These are phyloP conservation scores for Luperina testacea DNA, from an alignment of 2,888 invertebrate species.

Conservation along the genomic window DNA sequence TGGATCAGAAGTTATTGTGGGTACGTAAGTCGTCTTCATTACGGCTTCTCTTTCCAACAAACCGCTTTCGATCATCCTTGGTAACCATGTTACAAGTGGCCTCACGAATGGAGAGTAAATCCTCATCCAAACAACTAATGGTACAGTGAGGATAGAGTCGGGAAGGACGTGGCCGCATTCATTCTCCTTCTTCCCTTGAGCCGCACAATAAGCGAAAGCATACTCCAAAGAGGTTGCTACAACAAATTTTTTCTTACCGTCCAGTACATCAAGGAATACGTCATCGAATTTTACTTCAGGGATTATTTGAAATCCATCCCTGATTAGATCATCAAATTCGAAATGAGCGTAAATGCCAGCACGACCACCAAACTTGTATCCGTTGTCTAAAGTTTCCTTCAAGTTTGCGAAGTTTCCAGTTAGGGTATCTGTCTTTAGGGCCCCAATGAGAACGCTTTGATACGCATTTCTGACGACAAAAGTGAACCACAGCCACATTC, in stretches of 20 bases:
- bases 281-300: slow-evolving; percentile 77
- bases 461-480: slow-evolving; percentile 82
- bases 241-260: slow-evolving; percentile 76
- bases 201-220: slow-evolving; percentile 77
- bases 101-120: slow-evolving; percentile 76
- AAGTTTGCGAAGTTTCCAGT: slow-evolving; percentile 77
- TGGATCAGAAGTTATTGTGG: slow-evolving; percentile 71
- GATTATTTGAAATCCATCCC: slow-evolving; percentile 74
- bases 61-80: slow-evolving; percentile 80
- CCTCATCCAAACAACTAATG: slow-evolving; percentile 81
- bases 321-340: slow-evolving; percentile 78
- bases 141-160: slow-evolving; percentile 80
- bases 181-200: slow-evolving; percentile 77
- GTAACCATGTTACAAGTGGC: slow-evolving; percentile 75
- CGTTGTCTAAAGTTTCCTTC: slow-evolving; percentile 75
- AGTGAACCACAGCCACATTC: slow-evolving; percentile 83
- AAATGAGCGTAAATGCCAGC: slow-evolving; percentile 78
- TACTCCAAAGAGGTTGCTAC: slow-evolving; percentile 81
- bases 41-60: slow-evolving; percentile 73
- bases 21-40: slow-evolving; percentile 64
- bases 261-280: slow-evolving; percentile 74
- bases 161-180: slow-evolving; percentile 80
- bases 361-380: slow-evolving; percentile 79
- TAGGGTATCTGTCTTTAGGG: slow-evolving; percentile 78
- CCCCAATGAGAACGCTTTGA: slow-evolving; percentile 82